Conservation (phyloP, 1,140 invertebrate species). For the Meloidogyne hapla region DNA sequence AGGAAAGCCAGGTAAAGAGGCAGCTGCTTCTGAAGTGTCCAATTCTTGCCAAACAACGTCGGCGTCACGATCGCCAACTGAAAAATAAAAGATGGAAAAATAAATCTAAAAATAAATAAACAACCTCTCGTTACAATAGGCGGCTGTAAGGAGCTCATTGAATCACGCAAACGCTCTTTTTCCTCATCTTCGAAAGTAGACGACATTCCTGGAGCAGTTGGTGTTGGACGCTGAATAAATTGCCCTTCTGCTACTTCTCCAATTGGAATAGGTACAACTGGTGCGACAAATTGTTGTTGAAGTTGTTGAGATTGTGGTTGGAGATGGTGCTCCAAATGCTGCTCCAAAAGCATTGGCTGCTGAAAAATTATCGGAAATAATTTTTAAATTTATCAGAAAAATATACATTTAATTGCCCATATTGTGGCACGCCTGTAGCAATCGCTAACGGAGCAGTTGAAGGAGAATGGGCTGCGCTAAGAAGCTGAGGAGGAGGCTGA, state of each 20-base stretch:
- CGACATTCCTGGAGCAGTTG: neutral
- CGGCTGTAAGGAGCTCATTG: slow-evolving; percentile 48
- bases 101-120: neutral
- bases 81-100: slow-evolving; percentile 16
- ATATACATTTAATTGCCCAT: neutral
- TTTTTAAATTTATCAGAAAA: too few species aligned
- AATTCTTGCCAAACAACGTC: slow-evolving; percentile 56
- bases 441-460: neutral
- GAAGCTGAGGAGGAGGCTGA: neutral
- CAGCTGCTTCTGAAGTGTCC: slow-evolving; percentile 59
- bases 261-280: neutral
- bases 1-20: slow-evolving; percentile 59
- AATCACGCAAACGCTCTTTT: slow-evolving; percentile 49
- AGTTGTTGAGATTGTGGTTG: neutral
- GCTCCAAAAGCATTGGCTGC: slow-evolving; percentile 1
- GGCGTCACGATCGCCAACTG: slow-evolving; percentile 41
- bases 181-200: slow-evolving; percentile 53
- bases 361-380: neutral
- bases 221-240: neutral
- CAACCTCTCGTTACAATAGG: slow-evolving; percentile 38
- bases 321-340: neutral
- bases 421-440: neutral
- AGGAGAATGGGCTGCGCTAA: neutral
- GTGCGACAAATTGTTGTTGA: slow-evolving; percentile 14
- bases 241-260: neutral